Percentiles rank a stretch among this genome's conserved stretches.
Conservation (phyloP, 2,113 vertebrate genomes). For the Equus przewalskii region DNA sequence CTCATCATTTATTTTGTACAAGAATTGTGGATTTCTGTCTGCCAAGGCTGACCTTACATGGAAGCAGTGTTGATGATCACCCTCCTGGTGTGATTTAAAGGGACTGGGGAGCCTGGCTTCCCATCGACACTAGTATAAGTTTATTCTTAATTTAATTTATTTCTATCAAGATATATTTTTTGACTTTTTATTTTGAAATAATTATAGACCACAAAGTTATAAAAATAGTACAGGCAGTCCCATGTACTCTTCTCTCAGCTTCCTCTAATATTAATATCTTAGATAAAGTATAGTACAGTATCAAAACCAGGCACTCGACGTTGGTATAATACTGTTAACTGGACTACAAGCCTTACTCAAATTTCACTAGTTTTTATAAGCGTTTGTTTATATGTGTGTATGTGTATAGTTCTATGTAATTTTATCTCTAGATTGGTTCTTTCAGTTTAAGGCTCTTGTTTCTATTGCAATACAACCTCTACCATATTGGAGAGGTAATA, state of each 20-base stretch:
- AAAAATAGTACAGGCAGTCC: neutral
- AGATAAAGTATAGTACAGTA: neutral
- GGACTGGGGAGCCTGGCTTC: neutral
- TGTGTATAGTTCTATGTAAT: neutral
- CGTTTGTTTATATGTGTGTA: neutral
- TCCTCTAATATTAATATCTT: neutral
- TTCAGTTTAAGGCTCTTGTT: slow-evolving; percentile 5
- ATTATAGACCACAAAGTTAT: neutral
- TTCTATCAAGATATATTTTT: neutral
- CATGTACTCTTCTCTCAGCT: neutral
- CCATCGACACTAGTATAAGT: neutral
- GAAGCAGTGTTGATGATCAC: neutral
- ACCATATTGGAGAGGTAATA: neutral
- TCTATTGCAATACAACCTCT: neutral
- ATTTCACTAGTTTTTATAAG: neutral
- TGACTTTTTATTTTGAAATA: slow-evolving; percentile 49
- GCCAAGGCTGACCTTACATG: neutral
- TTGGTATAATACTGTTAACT: neutral
- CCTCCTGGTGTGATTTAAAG: slow-evolving; percentile 3
- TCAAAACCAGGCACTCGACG: neutral
- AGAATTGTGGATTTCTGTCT: neutral
- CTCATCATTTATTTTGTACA: neutral
- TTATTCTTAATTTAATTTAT: neutral
- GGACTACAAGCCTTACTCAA: neutral
- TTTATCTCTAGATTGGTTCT: neutral